Conservation (phyloP, 2,797 vertebrate species). For the Odontamblyopus lacepedii region DNA sequence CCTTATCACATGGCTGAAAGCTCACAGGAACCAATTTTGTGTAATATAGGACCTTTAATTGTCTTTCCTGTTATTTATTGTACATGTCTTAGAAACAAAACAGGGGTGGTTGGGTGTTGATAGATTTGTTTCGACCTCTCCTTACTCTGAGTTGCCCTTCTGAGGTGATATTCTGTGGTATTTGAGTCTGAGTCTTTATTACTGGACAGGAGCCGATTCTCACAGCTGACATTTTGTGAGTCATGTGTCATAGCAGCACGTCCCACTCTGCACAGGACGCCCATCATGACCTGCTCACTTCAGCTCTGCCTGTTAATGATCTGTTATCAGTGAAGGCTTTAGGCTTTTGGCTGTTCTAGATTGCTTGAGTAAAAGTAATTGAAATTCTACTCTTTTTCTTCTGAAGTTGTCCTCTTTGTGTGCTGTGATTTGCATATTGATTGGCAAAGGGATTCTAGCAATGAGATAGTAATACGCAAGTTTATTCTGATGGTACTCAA, state of each 20-base stretch:
- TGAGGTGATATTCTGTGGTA: neutral
- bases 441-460: no score
- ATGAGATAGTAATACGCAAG: no score
- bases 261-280: slow-evolving; percentile 47
- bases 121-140: neutral
- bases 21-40: no score
- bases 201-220: slow-evolving; percentile 22
- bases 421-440: neutral
- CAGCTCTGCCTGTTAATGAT: slow-evolving; percentile 34
- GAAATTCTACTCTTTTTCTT: neutral
- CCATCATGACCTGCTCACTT: slow-evolving; percentile 26
- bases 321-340: slow-evolving; percentile 16
- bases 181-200: neutral
- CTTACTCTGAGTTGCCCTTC: neutral
- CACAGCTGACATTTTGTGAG: slow-evolving; percentile 35
- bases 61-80: no score
- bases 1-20: no score
- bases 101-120: no score
- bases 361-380: neutral
- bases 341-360: neutral
- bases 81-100: no score
- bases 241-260: slow-evolving; percentile 36
- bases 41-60: no score
- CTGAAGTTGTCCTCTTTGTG: neutral
- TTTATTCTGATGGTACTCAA: neutral